A percentile compares a stretch with the other conserved stretches of the same genome.
Conservation (phyloP, 1,140 invertebrate genomes). For the Cotesia chilonis region DNA sequence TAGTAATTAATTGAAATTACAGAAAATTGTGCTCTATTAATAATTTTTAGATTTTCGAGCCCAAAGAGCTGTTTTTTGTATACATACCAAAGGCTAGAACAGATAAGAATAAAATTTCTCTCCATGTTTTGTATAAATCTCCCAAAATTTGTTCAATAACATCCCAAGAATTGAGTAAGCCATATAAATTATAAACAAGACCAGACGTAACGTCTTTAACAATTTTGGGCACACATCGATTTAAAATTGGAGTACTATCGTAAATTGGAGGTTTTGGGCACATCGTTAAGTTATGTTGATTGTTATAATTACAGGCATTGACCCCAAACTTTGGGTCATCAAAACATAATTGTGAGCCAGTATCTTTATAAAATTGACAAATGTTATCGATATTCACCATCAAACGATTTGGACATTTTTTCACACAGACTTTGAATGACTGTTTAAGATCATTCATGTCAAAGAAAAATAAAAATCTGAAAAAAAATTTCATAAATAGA, state of each 20-base stretch:
- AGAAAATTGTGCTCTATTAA: no score
- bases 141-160: constrained; percentile 85
- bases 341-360: constrained; percentile 79
- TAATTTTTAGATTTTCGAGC: no score
- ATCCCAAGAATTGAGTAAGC: constrained; percentile 86
- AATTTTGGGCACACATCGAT: constrained; percentile 84
- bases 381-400: constrained; percentile 75
- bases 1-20: no score
- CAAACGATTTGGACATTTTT: constrained; percentile 80
- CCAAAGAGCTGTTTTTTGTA: neutral
- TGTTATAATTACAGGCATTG: constrained; percentile 55
- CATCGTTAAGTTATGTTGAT: constrained; percentile 72
- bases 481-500: constrained; percentile 40
- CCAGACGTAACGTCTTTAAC: constrained; percentile 70
- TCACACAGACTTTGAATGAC: constrained; percentile 89
- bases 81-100: constrained; percentile 82
- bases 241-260: constrained; percentile 80
- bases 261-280: constrained; percentile 79
- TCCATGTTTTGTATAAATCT: constrained; percentile 88
- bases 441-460: constrained; percentile 79
- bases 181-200: constrained; percentile 78
- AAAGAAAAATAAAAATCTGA: constrained; percentile 83
- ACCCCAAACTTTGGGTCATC: constrained; percentile 64
- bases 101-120: constrained; percentile 82
- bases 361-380: constrained; percentile 77